phyloP scores from a whole-genome alignment of 2,797 vertebrate genomes.

The Delichon dasypus region DNA sequence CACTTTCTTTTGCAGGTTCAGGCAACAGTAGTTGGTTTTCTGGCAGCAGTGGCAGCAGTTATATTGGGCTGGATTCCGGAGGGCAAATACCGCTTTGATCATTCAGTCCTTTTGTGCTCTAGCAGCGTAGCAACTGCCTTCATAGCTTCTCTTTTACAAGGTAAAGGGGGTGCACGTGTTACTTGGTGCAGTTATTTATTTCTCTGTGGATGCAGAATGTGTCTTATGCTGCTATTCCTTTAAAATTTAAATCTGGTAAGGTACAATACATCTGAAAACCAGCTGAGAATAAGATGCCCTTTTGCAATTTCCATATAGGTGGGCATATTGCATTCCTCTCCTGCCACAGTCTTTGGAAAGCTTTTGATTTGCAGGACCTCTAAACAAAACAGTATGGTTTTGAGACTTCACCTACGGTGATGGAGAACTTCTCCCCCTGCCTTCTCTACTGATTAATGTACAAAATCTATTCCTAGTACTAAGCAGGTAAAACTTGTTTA shows the following conservation, averaged over 20 bases:
- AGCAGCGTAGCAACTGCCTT: conserved; percentile 90
- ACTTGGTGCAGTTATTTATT: neutral
- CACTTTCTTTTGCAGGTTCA: conserved; percentile 81
- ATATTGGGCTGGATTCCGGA: conserved; percentile 89
- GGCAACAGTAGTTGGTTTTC: conserved; percentile 90
- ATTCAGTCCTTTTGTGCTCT: conserved; percentile 88
- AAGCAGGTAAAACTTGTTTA: neutral
- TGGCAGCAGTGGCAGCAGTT: conserved; percentile 86
- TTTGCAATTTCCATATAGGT: neutral
- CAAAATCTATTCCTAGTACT: neutral
- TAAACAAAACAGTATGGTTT: neutral
- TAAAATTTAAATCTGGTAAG: neutral
- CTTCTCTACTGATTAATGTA: neutral
- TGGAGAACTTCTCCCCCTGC: neutral
- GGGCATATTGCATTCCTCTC: neutral
- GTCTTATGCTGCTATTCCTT: neutral
- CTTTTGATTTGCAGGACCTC: neutral
- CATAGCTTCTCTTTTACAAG: conserved; percentile 90
- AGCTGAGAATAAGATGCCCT: neutral
- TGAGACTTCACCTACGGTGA: neutral
- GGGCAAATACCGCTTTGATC: conserved; percentile 81
- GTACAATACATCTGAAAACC: neutral
- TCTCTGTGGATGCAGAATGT: neutral
- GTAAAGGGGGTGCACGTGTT: conserved; percentile 61
- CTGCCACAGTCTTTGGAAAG: neutral